phyloP scores from a whole-genome alignment of 1,140 invertebrate genomes.

The Drosophila guanche region DNA sequence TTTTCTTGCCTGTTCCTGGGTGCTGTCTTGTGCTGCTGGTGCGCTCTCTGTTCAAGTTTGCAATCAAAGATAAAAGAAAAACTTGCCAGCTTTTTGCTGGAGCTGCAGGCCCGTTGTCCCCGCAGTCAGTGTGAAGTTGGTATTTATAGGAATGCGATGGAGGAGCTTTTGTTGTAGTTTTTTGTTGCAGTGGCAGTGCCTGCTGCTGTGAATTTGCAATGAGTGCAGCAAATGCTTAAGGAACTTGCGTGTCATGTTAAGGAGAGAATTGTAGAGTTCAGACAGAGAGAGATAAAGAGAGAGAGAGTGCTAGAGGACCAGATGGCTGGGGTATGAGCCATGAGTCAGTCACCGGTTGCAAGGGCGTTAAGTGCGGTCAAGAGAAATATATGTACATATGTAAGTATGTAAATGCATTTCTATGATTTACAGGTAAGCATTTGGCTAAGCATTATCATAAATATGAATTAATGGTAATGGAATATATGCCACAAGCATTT shows the following conservation, averaged over 20 bases:
- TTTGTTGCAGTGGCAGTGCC: slow-evolving; percentile 18
- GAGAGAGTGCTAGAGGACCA: slow-evolving; percentile 13
- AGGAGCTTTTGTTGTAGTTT: no score
- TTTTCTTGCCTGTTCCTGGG: neutral
- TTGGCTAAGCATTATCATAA: neutral
- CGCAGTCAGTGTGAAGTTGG: slow-evolving; percentile 68
- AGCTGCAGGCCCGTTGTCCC: slow-evolving; percentile 3
- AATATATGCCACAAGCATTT: neutral
- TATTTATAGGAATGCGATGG: slow-evolving; percentile 72
- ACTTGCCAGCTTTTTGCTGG: slow-evolving; percentile 51
- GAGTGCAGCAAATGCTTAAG: slow-evolving; percentile 53
- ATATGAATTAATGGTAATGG: neutral
- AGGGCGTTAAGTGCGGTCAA: slow-evolving; percentile 17
- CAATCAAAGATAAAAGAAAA: slow-evolving; percentile 78
- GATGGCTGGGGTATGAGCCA: slow-evolving; percentile 29
- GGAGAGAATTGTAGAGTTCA: slow-evolving; percentile 1
- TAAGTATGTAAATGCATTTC: neutral
- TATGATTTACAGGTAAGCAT: slow-evolving; percentile 4
- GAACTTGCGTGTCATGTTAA: slow-evolving; percentile 3
- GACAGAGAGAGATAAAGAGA: neutral
- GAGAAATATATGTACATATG: slow-evolving; percentile 4
- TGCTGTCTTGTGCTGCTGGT: slow-evolving; percentile 24
- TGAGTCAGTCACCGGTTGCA: slow-evolving; percentile 35
- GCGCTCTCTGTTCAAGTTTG: slow-evolving; percentile 57
- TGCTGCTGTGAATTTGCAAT: slow-evolving; percentile 63